Evolutionary conservation across 2,888 invertebrate genomes (phyloP).

Genomic region (Agriopis marginaria): DNA sequence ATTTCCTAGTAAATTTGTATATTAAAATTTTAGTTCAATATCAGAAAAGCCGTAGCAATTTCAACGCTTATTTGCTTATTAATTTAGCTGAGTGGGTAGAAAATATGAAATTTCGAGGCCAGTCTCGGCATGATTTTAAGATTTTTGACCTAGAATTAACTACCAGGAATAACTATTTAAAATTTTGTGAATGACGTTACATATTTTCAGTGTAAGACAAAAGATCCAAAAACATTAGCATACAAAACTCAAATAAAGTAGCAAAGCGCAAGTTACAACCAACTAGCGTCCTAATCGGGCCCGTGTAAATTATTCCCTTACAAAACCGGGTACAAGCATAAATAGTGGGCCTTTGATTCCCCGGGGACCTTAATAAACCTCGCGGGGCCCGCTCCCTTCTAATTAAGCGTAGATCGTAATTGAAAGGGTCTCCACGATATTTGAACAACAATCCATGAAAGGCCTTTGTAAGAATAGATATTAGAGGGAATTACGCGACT

Average conservation of each 20-base stretch:
- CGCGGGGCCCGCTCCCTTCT: conserved; percentile 56
- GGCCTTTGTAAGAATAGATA: conserved; percentile 43
- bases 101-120: too few species aligned
- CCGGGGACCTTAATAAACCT: conserved; percentile 60
- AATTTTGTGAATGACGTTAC: too few species aligned
- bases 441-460: conserved; percentile 65
- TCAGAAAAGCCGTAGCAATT: too few species aligned
- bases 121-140: too few species aligned
- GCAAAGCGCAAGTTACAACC: conserved; percentile 31
- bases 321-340: conserved; percentile 50
- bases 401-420: conserved; percentile 71
- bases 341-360: conserved; percentile 62
- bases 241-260: conserved; percentile 17
- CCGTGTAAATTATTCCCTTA: conserved; percentile 53
- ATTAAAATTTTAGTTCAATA: too few species aligned
- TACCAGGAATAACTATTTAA: too few species aligned
- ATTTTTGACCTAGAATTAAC: too few species aligned
- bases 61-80: too few species aligned
- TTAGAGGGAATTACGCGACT: conserved; percentile 39
- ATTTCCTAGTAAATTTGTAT: too few species aligned
- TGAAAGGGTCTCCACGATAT: conserved; percentile 69
- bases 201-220: background rate
- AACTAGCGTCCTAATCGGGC: conserved; percentile 38
- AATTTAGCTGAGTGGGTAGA: too few species aligned
- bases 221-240: conserved; percentile 10